Base-by-base conservation (phyloP, 2,888 invertebrate genomes). In the Cheilosia pagana region DNA sequence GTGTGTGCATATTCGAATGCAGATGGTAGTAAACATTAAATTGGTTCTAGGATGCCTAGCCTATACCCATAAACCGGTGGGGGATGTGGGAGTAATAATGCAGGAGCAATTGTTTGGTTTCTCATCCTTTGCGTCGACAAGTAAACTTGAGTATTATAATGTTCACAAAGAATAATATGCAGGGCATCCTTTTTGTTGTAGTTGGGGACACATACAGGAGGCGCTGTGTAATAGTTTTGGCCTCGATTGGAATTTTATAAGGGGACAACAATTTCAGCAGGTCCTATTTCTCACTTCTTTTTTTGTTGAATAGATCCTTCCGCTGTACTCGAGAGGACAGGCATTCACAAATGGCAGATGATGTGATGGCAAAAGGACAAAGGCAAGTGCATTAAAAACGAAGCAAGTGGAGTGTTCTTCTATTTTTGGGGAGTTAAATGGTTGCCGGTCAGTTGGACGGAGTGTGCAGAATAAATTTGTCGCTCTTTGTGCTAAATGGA, bases 191-290 rank as follows among this genome's bases (percentile, higher is more conserved):
- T 43, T 8, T 45, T 25, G 21, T 43, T 63, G 50, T 8, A 50
- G 52, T n/a, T 39, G 60, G 14, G 16, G 28, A 28, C 35, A 35
- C 31, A 53, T 52, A 45, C 65, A 65, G 28, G 53, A 67, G 57
- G n/a, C 23, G 68, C 53, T 53, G 57, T 67, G 55, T 74, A 74
- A 83, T 77, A 72, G 72, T 72, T 82, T 77, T 82, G 82, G 72
- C 67, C 77, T 62, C 82, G 68, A 82, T 83, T 78, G 78, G 74
- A 74, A 78, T 83, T 83, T 74, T 70, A 74, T 70, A 78, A 74
- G 57, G 41, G 77, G 70, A 74, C 83, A 74, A 71, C 83, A 74
- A 78, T 83, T 78, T 53, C 55, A 50, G 74, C 50, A 67, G 72
- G 67, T 71, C 53, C 67, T 67, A 60, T 71, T 76, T 76, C 70